Evolutionary conservation across 1,140 invertebrate species (phyloP).

Genomic region (Drosophila trapezifrons): DNA sequence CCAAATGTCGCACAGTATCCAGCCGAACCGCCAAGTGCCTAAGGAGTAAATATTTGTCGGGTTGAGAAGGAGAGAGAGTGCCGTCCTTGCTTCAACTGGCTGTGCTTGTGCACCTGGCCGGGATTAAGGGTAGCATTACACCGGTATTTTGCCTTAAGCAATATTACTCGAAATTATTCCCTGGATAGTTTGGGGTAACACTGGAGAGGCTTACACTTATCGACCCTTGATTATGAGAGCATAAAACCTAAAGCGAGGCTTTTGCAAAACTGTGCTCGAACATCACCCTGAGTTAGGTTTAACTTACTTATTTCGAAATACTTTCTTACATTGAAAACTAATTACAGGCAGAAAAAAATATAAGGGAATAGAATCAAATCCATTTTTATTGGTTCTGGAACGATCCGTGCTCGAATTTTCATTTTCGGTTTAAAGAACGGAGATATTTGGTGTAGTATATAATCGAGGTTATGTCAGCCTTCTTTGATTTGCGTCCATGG

Average conservation of each 20-base stretch:
- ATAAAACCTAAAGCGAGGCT: not conserved
- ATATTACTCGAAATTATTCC: constrained; percentile 14
- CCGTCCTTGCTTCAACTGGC: constrained; percentile 1
- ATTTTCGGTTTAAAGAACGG: too few relatives aligned
- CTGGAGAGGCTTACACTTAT: not conserved
- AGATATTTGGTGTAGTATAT: too few relatives aligned
- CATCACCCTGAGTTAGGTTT: not conserved
- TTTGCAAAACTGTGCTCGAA: not conserved
- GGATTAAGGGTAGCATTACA: constrained; percentile 24
- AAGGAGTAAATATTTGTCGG: constrained; percentile 49
- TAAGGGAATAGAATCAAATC: too few relatives aligned
- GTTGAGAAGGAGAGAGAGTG: not conserved
- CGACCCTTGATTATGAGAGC: not conserved
- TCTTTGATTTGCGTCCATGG: too few relatives aligned
- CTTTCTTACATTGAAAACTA: not conserved
- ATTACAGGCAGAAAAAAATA: too few relatives aligned
- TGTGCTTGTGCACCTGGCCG: constrained; percentile 3
- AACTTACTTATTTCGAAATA: not conserved
- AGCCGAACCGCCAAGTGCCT: constrained; percentile 92
- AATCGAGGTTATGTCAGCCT: too few relatives aligned
- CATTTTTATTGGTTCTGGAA: too few relatives aligned
- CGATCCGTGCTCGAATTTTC: too few relatives aligned
- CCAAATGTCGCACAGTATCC: constrained; percentile 94
- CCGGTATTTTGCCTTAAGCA: not conserved
- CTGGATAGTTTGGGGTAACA: not conserved